Evolutionary conservation across 2,797 vertebrate species (phyloP).

Genomic region (Denticeps clupeoides): DNA sequence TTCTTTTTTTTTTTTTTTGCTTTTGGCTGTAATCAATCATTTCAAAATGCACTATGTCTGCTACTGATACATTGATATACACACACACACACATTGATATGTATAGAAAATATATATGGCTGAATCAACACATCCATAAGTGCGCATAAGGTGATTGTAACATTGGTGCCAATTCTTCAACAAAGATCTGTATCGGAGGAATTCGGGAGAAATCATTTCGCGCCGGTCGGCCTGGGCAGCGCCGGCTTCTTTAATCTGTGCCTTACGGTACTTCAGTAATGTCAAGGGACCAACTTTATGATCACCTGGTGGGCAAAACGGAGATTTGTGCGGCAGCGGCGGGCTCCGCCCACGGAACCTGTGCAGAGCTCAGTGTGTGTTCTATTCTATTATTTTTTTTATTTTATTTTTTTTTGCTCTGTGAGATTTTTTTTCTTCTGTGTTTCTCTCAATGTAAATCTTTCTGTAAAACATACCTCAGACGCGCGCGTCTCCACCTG

Average conservation of each 20-base stretch:
- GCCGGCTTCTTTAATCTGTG: conserved; percentile 37
- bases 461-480: conserved; percentile 67
- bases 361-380: too few species aligned
- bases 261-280: conserved; percentile 39
- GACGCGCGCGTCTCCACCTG: conserved; percentile 50
- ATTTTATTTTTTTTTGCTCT: conserved; percentile 35
- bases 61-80: too few species aligned
- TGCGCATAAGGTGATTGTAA: conserved; percentile 63
- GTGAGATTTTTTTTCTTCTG: conserved; percentile 36
- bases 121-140: conserved; percentile 22
- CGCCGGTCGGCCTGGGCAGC: conserved; percentile 24
- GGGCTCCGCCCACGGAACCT: too few species aligned
- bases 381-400: conserved; percentile 23
- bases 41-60: conserved; percentile 52
- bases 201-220: conserved; percentile 28
- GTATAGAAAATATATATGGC: conserved; percentile 25
- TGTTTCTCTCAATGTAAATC: conserved; percentile 42
- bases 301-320: conserved; percentile 62
- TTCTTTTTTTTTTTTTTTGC: conserved; percentile 33
- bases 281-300: conserved; percentile 59
- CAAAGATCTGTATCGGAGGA: too few species aligned
- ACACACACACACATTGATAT: conserved; percentile 38
- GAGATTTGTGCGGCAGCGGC: conserved; percentile 42
- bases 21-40: conserved; percentile 59
- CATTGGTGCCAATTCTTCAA: conserved; percentile 48